These are phyloP conservation scores for Drosophila cognata DNA, from an alignment of 2,888 invertebrate species.

Conservation along the genomic window DNA sequence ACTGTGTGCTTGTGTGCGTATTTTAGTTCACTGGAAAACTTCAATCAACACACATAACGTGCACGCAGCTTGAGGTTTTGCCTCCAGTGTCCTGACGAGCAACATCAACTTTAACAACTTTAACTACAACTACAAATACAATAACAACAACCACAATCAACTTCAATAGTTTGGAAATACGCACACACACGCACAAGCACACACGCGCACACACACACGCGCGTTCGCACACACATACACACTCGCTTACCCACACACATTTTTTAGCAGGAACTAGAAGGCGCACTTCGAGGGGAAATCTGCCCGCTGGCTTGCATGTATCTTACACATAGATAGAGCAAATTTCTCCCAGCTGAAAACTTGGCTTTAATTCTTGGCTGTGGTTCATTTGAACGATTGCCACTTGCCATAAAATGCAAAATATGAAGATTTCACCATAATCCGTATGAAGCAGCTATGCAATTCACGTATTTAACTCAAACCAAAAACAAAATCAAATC, in stretches of 20 bases:
- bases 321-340: constrained; percentile 16
- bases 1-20: not conserved
- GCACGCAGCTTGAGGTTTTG: constrained; percentile 55
- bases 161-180: constrained; percentile 56
- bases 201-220: not conserved
- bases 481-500: not conserved
- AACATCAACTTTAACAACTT: constrained; percentile 8
- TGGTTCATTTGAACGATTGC: not conserved
- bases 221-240: not conserved
- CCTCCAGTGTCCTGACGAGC: constrained; percentile 10
- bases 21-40: constrained; percentile 45
- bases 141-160: constrained; percentile 56
- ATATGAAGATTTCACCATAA: not conserved
- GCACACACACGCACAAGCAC: not conserved
- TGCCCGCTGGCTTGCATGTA: constrained; percentile 50
- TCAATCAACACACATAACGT: constrained; percentile 65
- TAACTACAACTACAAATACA: constrained; percentile 15
- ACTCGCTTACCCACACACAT: too few species aligned
- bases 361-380: constrained; percentile 12
- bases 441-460: not conserved
- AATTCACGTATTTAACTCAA: not conserved
- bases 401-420: not conserved
- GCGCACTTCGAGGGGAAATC: not conserved
- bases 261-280: not conserved
- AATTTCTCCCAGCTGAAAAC: constrained; percentile 7